A percentile compares a stretch with the other conserved stretches of the same genome.
These are phyloP conservation scores for Spicauda simplicius DNA, from an alignment of 2,888 invertebrate species.

Conservation along the genomic window DNA sequence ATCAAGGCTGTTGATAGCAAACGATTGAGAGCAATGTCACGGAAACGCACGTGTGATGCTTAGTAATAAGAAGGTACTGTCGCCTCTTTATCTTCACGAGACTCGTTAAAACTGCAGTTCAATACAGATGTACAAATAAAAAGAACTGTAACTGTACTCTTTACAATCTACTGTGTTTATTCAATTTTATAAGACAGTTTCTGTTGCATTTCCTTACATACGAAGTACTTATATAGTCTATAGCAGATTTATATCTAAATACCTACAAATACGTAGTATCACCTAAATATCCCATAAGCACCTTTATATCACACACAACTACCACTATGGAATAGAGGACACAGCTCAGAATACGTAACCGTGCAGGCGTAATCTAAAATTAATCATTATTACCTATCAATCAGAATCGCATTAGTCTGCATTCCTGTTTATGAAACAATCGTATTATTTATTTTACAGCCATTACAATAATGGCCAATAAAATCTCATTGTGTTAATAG, in stretches of 20 bases:
- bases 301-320: no score
- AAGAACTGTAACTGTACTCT: background rate
- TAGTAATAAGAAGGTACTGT: background rate
- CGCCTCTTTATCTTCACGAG: background rate
- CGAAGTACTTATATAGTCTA: no score
- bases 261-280: no score
- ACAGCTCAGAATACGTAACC: no score
- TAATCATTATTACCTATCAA: no score
- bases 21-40: background rate
- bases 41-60: conserved; percentile 7
- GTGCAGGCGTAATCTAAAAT: no score
- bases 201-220: no score
- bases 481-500: conserved; percentile 47
- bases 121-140: background rate
- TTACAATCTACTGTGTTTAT: background rate
- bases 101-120: background rate
- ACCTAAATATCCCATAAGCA: no score
- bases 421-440: background rate
- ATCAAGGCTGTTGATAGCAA: conserved; percentile 8
- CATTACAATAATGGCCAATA: conserved; percentile 42
- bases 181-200: background rate
- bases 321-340: no score
- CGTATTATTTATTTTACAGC: conserved; percentile 37
- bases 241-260: no score
- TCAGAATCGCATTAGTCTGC: background rate